These are phyloP conservation scores for Nesoenas mayeri DNA, from an alignment of 2,113 vertebrate species.

Conservation along the genomic window DNA sequence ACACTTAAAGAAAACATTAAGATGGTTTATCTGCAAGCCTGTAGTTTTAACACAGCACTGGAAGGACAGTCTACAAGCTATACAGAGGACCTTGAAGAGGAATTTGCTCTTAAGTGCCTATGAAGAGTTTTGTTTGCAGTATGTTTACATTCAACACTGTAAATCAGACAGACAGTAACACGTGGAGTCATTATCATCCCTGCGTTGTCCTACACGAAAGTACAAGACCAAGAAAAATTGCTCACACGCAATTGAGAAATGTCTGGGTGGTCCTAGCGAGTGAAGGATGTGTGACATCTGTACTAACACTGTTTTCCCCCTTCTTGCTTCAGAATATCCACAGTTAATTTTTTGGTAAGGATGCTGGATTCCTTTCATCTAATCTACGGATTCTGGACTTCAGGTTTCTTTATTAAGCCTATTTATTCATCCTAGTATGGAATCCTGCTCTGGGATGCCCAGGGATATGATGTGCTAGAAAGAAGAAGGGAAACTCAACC, in stretches of 20 bases:
- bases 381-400: not conserved
- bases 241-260: not conserved
- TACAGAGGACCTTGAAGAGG: not conserved
- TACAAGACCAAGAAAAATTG: not conserved
- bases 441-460: not conserved
- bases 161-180: not conserved
- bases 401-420: not conserved
- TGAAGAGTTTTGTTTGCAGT: not conserved
- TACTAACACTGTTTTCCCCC: rapidly evolving
- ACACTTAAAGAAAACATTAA: not conserved
- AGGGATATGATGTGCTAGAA: not conserved
- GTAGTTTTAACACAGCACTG: not conserved
- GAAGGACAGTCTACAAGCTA: not conserved
- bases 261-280: not conserved
- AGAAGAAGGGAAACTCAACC: not conserved
- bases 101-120: conserved; percentile 20
- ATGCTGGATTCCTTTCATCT: not conserved
- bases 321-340: not conserved
- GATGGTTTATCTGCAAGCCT: not conserved
- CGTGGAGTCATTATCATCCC: rapidly evolving
- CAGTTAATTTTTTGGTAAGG: not conserved
- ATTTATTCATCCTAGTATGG: not conserved
- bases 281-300: not conserved
- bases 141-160: not conserved
- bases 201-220: not conserved